Evolutionary conservation across 2,797 vertebrate species (phyloP).

Genomic region (Lagorchestes hirsutus): DNA sequence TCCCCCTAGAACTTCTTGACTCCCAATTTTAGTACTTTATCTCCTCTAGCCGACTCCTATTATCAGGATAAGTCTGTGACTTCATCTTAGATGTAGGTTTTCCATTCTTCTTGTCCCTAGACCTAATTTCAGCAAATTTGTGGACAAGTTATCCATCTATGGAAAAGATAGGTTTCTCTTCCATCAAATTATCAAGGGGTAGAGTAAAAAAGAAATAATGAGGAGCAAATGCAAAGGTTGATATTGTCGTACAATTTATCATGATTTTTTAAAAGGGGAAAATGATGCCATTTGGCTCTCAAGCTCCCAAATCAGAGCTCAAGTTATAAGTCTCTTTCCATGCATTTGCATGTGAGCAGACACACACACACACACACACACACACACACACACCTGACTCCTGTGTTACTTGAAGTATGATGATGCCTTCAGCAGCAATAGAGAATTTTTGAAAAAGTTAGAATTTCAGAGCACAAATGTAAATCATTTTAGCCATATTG

Average conservation of each 20-base stretch:
- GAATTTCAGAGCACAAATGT: neutral
- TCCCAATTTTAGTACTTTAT: neutral
- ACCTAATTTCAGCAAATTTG: neutral
- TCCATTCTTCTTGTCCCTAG: neutral
- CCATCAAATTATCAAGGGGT: neutral
- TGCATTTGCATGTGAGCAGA: neutral
- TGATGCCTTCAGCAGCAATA: neutral
- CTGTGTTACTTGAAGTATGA: neutral
- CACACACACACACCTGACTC: neutral
- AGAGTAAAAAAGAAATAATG: neutral
- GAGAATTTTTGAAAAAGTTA: neutral
- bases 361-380: neutral
- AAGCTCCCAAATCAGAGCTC: neutral
- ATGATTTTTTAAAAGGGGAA: neutral
- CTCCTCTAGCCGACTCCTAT: neutral
- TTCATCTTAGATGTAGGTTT: neutral
- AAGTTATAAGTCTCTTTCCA: neutral
- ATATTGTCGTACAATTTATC: neutral
- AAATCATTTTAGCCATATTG: neutral
- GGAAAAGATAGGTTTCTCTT: neutral
- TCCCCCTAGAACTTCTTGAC: neutral
- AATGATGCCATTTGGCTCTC: neutral
- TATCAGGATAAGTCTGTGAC: neutral
- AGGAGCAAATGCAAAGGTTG: neutral
- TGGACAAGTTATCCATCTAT: neutral